Percentiles rank a stretch among this genome's conserved stretches.
Conservation (phyloP, 92 coral and sea anemone genomes). For the Palythoa caribaeorum region DNA sequence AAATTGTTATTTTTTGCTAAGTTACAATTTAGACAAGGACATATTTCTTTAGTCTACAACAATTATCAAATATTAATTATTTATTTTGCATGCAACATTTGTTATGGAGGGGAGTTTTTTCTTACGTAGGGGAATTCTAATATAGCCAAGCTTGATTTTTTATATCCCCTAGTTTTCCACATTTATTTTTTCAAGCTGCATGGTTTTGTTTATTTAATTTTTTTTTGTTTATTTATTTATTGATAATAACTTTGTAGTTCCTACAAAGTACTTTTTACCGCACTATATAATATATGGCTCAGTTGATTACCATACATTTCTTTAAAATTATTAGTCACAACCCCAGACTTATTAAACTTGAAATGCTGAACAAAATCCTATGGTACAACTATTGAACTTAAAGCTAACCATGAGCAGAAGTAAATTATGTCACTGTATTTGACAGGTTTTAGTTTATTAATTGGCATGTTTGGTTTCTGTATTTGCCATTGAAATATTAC, state of each 20-base stretch:
- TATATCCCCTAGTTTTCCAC: slow-evolving; percentile 2
- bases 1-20: slow-evolving; percentile 26
- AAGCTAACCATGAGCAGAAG: slow-evolving; percentile 1
- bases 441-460: neutral
- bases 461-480: slow-evolving; percentile 19
- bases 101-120: slow-evolving; percentile 19
- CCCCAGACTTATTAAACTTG: neutral
- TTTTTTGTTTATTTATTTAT: neutral
- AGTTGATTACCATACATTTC: neutral
- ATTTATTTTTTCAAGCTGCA: neutral
- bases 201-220: neutral
- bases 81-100: slow-evolving; percentile 20
- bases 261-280: too few species aligned
- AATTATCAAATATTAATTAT: slow-evolving; percentile 18
- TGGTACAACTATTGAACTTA: neutral
- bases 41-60: neutral
- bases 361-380: slow-evolving; percentile 2
- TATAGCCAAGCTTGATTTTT: slow-evolving; percentile 1
- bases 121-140: neutral
- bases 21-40: slow-evolving; percentile 8
- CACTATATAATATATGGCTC: neutral
- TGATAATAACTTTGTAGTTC: too few species aligned
- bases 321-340: too few species aligned
- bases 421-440: slow-evolving; percentile 4
- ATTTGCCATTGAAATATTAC: slow-evolving; percentile 22